Evolutionary conservation across 2,888 invertebrate genomes (phyloP).

Genomic region (Andrena bucephala): DNA sequence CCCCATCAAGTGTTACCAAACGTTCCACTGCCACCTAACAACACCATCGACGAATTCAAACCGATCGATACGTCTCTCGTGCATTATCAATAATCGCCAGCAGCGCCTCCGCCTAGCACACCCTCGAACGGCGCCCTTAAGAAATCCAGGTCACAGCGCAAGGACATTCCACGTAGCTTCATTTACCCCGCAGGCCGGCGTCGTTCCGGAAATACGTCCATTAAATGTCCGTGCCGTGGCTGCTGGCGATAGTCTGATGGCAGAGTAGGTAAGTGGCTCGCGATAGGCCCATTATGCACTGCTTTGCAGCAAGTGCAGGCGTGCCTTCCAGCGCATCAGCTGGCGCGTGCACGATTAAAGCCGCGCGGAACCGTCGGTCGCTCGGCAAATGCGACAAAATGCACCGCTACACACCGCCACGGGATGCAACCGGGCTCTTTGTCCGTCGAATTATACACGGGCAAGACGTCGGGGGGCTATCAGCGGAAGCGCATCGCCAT

Average conservation of each 20-base stretch:
- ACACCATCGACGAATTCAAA: too few relatives aligned
- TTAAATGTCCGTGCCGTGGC: conserved; percentile 49
- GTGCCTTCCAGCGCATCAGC: neutral
- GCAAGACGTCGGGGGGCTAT: conserved; percentile 64
- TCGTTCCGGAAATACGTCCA: conserved; percentile 62
- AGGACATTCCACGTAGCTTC: conserved; percentile 22
- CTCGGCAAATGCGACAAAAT: conserved; percentile 15
- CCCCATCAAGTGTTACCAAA: too few relatives aligned
- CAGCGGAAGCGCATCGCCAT: conserved; percentile 73
- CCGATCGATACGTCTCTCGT: too few relatives aligned
- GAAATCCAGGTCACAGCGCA: conserved; percentile 48
- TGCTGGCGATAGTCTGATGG: conserved; percentile 48
- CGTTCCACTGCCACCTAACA: too few relatives aligned
- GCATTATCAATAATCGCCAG: too few relatives aligned
- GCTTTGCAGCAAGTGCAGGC: conserved; percentile 36
- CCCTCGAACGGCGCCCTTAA: conserved; percentile 27
- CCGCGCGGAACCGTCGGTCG: neutral
- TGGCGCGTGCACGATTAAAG: conserved; percentile 15
- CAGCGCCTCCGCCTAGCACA: neutral
- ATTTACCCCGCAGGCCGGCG: conserved; percentile 28
- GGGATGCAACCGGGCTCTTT: conserved; percentile 46
- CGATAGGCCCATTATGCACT: conserved; percentile 70
- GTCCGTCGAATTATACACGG: conserved; percentile 63
- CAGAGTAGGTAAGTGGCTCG: conserved; percentile 66
- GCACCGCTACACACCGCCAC: conserved; percentile 48